Base-by-base conservation (phyloP, 2,888 invertebrate species). In the Ditylenchus weischeri region DNA sequence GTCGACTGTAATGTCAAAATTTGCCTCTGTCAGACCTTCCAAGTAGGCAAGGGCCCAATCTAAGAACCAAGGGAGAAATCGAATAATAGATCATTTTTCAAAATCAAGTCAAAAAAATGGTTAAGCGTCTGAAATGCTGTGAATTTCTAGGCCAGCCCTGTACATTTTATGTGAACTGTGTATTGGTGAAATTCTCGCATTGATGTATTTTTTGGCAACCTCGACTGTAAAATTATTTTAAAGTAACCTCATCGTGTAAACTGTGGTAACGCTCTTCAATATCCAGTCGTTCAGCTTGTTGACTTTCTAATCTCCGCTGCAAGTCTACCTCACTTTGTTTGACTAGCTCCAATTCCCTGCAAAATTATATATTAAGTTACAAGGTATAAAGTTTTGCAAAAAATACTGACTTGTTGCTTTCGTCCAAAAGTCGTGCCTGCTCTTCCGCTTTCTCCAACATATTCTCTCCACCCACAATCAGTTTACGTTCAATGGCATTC, bases 381-480 rank as follows among this genome's bases (percentile, higher is more conserved):
- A 43, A 15, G 5, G 29, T 29, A 29, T 2, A 29, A 29, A 29
- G 5, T 4, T 29, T 2, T 29, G 29, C 2, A 29, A 29, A 43
- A 43, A 43, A 43, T 59, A 79, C 65, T 59, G 77, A 82, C 65
- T 76, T 74, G 18, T 91, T 90, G 0, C 93, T 91, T 70, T 91
- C 91, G 77, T 92, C 92, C 62, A 98, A 86, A 65, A 96, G 86
- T 69, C 89, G 87, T 66, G 93, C 90, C 84, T 98, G 96, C 0
- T 91, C 89, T 83, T 95, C 92, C 11, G 75, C 75, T 84, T 95
- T 95, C 84, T 96, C 96, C 72, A 98, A 87, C 10, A 98, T 87
- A 86, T 98, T 98, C 86, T 95, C 96, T 0, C 98, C 98, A 0
- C 98, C 98, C 0, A 96, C 92, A 29, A 98, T 88, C 65, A 98